A percentile compares a stretch with the other conserved stretches of the same genome.
These are phyloP conservation scores for Uria aalge DNA, from an alignment of 2,113 vertebrate genomes.

Conservation along the genomic window DNA sequence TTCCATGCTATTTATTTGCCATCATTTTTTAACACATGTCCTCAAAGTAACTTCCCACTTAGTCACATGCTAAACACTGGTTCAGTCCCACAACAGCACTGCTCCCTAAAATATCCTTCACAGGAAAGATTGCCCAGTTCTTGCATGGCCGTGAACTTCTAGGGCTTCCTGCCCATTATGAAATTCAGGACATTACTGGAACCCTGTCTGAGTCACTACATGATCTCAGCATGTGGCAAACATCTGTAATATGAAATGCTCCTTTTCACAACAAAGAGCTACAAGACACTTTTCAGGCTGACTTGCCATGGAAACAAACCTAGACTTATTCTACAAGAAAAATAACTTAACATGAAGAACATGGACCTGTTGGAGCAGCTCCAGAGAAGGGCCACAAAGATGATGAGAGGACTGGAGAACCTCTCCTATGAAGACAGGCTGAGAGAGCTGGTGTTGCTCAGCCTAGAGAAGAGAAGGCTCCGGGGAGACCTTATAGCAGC, in stretches of 20 bases:
- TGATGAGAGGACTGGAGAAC: background rate
- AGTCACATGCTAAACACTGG: background rate
- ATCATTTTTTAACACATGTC: background rate
- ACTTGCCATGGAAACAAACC: background rate
- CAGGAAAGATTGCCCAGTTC: background rate
- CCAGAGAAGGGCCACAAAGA: background rate
- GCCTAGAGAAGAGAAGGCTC: background rate
- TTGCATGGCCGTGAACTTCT: accelerated
- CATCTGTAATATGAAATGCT: background rate
- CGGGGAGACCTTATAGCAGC: background rate
- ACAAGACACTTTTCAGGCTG: background rate
- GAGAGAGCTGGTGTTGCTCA: background rate
- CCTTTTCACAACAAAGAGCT: background rate
- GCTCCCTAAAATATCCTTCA: background rate
- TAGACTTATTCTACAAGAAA: background rate
- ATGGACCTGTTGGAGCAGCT: background rate
- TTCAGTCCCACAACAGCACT: background rate
- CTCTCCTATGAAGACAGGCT: background rate
- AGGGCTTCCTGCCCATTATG: background rate
- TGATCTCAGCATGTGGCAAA: background rate
- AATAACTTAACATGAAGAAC: background rate
- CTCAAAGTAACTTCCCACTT: background rate
- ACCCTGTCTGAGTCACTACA: background rate
- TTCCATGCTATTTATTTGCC: background rate
- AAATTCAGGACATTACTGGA: background rate